Percentiles rank a stretch among this genome's conserved stretches.
Evolutionary conservation across 2,888 invertebrate genomes (phyloP).

Genomic region (Drosophila picticornis): DNA sequence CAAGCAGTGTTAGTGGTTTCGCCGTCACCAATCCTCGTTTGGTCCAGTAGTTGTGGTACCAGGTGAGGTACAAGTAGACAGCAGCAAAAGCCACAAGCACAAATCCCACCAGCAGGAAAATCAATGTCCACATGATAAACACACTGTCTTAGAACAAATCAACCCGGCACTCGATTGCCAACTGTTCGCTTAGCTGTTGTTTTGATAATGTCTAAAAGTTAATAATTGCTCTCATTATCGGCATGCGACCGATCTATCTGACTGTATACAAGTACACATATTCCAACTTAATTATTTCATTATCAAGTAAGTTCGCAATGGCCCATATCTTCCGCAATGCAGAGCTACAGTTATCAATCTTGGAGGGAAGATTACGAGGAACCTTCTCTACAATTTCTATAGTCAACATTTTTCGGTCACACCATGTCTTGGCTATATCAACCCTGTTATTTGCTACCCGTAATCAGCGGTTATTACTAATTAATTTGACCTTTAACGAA

Average conservation of each 20-base stretch:
- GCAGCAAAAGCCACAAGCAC: conserved; percentile 41
- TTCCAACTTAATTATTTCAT: neutral
- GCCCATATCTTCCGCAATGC: too few species aligned
- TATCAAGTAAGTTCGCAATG: neutral
- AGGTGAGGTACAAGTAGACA: conserved; percentile 72
- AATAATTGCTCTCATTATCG: conserved; percentile 10
- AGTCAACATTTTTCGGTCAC: too few species aligned
- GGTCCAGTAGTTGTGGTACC: conserved; percentile 83
- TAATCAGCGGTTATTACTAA: neutral
- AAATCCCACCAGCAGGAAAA: conserved; percentile 31
- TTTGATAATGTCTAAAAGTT: conserved; percentile 9
- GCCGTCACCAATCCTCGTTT: conserved; percentile 82
- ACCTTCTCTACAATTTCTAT: neutral
- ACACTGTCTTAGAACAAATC: conserved; percentile 17
- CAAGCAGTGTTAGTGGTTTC: conserved; percentile 79
- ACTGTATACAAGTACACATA: neutral
- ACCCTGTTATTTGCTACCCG: too few species aligned
- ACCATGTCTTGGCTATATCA: too few species aligned
- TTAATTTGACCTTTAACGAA: neutral
- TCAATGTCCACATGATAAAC: conserved; percentile 41
- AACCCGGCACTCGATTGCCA: neutral
- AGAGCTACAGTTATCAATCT: too few species aligned
- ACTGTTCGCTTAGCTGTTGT: conserved; percentile 39
- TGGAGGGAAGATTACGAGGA: neutral
- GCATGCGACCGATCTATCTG: neutral